These are phyloP conservation scores for Lophius piscatorius DNA, from an alignment of 2,113 vertebrate species.

Conservation along the genomic window DNA sequence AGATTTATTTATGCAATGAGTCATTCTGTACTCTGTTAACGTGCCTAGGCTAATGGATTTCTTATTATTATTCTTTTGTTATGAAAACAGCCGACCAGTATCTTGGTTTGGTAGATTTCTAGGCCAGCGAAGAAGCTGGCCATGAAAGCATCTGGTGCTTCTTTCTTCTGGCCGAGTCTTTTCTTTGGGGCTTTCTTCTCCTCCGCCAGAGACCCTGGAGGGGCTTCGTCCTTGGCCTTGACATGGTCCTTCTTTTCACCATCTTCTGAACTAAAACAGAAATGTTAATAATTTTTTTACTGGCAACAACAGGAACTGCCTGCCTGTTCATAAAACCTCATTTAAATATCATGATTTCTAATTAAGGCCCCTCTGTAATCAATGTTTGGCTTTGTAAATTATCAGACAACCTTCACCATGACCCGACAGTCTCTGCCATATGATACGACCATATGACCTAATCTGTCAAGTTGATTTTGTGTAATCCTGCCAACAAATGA, in stretches of 20 bases:
- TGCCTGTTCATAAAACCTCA: no score
- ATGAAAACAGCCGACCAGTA: slow-evolving; percentile 82
- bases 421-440: no score
- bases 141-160: slow-evolving; percentile 90
- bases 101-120: slow-evolving; percentile 95
- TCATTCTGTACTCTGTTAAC: background rate
- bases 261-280: slow-evolving; percentile 84
- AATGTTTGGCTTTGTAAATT: background rate
- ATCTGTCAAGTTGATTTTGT: no score
- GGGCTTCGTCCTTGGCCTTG: slow-evolving; percentile 82
- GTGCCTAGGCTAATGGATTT: background rate
- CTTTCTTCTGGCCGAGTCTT: slow-evolving; percentile 84
- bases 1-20: background rate
- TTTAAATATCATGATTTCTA: slow-evolving; percentile 1
- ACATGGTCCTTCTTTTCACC: slow-evolving; percentile 93
- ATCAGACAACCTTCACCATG: no score
- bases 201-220: slow-evolving; percentile 71
- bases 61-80: background rate
- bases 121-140: slow-evolving; percentile 93
- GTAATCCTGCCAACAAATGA: no score
- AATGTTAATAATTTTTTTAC: slow-evolving; percentile 6
- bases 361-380: background rate
- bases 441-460: no score
- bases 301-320: background rate
- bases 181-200: slow-evolving; percentile 85